Evolutionary conservation across 2,888 invertebrate genomes (phyloP), one percentile per base, ranked within the genome.

Genomic region (Amblyjoppa fuscipennis): DNA sequence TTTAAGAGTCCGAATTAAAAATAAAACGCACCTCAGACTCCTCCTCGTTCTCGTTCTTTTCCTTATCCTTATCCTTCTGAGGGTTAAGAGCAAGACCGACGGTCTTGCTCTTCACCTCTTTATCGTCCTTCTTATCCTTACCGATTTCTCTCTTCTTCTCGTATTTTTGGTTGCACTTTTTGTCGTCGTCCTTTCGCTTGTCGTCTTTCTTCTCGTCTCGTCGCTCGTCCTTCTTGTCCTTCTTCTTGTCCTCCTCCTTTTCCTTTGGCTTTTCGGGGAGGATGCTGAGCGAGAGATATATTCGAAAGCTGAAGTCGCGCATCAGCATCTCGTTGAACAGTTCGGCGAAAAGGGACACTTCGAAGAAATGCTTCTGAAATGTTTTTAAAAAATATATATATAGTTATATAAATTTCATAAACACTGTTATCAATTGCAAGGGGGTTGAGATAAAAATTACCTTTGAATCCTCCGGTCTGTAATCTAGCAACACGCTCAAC

Each of bases 301-400:
- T 98, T 90, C 97, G 97, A 94, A 98, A 99, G 1, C 98, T 99
- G 93, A 98, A 98, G 94, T 99, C 99, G 68, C 99, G 96, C 97
- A 98, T 98, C 87, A 99, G 94, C 98, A 99, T 99, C 95, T 99
- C 99, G 93, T 98, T 98, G 94, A 99, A 98, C 3, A 99, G 95
- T 94, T 99, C 99, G 6, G 99, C 99, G 94, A 99, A 99, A 11
- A 99, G 95, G 3, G 98, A 98, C 28, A 99, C 97, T 96, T 99
- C 97, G 93, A 98, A 98, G 25, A 97, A 97, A 92, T 98, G 97
- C 92, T 98, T 98, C 95, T 95, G 83, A 7, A 69, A 20, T 20
- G 20, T 20, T 20, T 20, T 97, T 20, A 20, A 20, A 20, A 20
- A 20, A 20, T 20, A 20, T 20, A 20, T 20, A 20, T 20, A 20